Evolutionary conservation across 1,140 invertebrate genomes (phyloP), one percentile per base, ranked within the genome.

Genomic region (Drosophila lacertosa): DNA sequence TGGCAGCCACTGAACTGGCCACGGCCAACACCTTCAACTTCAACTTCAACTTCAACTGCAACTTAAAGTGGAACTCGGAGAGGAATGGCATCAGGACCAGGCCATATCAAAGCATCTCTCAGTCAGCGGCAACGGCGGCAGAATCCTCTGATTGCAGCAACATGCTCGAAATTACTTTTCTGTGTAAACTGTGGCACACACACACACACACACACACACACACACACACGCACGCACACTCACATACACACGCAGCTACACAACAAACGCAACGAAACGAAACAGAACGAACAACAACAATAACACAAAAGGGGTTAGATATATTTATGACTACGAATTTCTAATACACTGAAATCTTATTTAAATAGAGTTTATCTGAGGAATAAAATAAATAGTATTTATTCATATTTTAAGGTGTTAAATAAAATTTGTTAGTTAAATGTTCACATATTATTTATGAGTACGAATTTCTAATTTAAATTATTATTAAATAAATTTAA

Each of bases 111-210:
- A 77, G 79, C 80, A 83, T 83, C 79, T 84, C 71, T 45, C 60
- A 64, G 51, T 63, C 77, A 62, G 50, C 45, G 55, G 70, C 64
- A 47, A 55, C 42, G 74, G 65, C 66, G 80, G 80, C 81, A 66
- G 70, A 67, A 35, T 84, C 57, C 48, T 79, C 80, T 84, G 80
- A 84, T 84, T 84, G 80, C 80, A 44, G 76, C 80, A 74, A 84
- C 80, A 84, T 84, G 80, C 80, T 80, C 80, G 80, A 84, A 84
- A 84, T 84, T 84, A 84, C 80, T 83, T 83, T 83, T 83, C 80
- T 83, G 80, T 84, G 80, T 83, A 80, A 69, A 73, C 57, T 82
- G 69, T 79, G 69, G 76, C 74, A 70, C 40, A 67, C 54, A 53
- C 37, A 81, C 76, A 54, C 60, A 48, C 39, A 47, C 42, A 39